Base-by-base conservation (phyloP, 37 sponge, comb jelly and placozoan genomes). In the Oscarella lobularis region DNA sequence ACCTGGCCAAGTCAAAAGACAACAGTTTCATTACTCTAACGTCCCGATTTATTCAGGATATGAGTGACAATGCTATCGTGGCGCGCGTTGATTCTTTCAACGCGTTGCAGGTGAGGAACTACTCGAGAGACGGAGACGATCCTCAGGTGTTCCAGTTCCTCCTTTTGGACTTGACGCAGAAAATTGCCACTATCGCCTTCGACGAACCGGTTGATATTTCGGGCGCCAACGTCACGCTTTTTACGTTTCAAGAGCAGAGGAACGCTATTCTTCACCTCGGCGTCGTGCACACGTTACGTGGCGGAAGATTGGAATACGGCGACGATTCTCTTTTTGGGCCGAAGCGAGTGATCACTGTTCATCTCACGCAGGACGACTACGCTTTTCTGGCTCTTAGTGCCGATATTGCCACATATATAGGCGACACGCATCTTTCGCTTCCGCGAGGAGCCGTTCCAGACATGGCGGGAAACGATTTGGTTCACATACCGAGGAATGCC, bases 151-250 rank as follows among this genome's bases (percentile, higher is more conserved):
- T 80, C 37, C 20, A 54, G 41, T 93, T 93, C 41, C 27, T 79
- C 3, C 75, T 77, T 30, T 76, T 93, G 33, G 76, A 89, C 66
- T 67, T 87, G 4, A 29, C 33, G 38, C 41, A 40, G 33, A 31
- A 87, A 37, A 73, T 39, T 1, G 60, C 89, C 39, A 20, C 79
- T 9, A 34, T 93, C 2, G 35, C 36, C 31, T 93, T 93, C 40
- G 79, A 76, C 73, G 90, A 93, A 68, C 85, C 90, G 9, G 85
- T 93, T 2, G 83, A 87, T 39, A 74, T 87, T 0, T 38, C 75
- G 27, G 84, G 78, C 5, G 31, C 71, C 71, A 68, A 68, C 71
- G 29, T 14, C 71, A 68, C 71, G 5, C 31, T 68, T 32, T 68
- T 68, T 35, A 68, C 29, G 6, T 29, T 68, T 5, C 71, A 68